A percentile compares a stretch with the other conserved stretches of the same genome.
Conservation (phyloP, 2,888 invertebrate species). For the Erebia aethiops region DNA sequence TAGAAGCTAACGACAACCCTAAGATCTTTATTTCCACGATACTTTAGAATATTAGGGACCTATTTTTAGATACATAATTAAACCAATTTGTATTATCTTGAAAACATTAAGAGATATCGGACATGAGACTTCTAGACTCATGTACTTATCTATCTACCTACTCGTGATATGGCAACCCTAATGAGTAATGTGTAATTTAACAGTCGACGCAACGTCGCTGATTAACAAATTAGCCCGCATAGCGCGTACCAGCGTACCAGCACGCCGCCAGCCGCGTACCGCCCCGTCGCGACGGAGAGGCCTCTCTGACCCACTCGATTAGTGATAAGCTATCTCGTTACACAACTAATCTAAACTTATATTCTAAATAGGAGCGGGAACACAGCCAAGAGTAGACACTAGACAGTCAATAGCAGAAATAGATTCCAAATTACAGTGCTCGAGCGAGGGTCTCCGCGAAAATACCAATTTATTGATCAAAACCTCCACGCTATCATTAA, state of each 20-base stretch:
- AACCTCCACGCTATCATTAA: not conserved
- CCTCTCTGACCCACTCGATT: not conserved
- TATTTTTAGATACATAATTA: too few relatives aligned
- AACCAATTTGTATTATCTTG: too few relatives aligned
- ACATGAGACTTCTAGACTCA: too few relatives aligned
- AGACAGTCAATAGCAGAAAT: slow-evolving; percentile 4
- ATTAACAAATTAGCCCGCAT: not conserved
- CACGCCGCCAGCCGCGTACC: slow-evolving; percentile 2
- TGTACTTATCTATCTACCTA: not conserved
- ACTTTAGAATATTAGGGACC: too few relatives aligned
- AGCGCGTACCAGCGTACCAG: not conserved
- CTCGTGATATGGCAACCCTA: not conserved
- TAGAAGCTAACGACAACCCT: too few relatives aligned
- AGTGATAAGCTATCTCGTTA: slow-evolving; percentile 30
- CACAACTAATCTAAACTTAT: slow-evolving; percentile 25
- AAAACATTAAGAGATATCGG: too few relatives aligned
- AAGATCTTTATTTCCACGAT: too few relatives aligned
- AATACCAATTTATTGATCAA: not conserved
- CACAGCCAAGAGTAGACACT: slow-evolving; percentile 37
- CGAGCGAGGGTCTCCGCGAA: slow-evolving; percentile 20
- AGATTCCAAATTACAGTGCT: slow-evolving; percentile 27
- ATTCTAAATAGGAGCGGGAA: slow-evolving; percentile 33
- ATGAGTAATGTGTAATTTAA: not conserved
- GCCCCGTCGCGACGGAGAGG: not conserved
- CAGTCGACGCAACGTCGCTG: not conserved